Conservation (phyloP, 2,888 invertebrate genomes). For the Caenorhabditis japonica region DNA sequence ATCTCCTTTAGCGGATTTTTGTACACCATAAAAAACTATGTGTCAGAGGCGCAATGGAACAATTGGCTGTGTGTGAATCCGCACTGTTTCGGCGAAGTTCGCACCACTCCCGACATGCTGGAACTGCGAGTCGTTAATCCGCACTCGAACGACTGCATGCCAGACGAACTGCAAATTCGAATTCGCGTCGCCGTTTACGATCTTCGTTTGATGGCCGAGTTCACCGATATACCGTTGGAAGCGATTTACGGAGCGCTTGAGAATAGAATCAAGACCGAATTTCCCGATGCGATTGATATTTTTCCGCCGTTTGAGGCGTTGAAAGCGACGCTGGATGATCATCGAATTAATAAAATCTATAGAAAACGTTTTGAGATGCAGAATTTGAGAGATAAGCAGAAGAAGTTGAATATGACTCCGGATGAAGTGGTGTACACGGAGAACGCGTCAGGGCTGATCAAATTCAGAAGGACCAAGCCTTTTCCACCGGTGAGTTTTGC, state of each 20-base stretch:
- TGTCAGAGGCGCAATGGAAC: slow-evolving; percentile 50
- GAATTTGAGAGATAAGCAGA: slow-evolving; percentile 48
- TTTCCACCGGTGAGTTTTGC: slow-evolving; percentile 59
- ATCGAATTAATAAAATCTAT: slow-evolving; percentile 51
- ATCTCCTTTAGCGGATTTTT: slow-evolving; percentile 53
- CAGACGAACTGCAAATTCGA: slow-evolving; percentile 57
- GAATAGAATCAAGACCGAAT: slow-evolving; percentile 27
- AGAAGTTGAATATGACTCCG: slow-evolving; percentile 49
- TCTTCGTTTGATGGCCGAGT: slow-evolving; percentile 62
- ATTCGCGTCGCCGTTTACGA: slow-evolving; percentile 62
- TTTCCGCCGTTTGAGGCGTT: slow-evolving; percentile 45
- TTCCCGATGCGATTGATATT: slow-evolving; percentile 20
- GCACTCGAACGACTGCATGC: slow-evolving; percentile 37
- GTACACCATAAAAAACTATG: slow-evolving; percentile 54
- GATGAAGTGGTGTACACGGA: slow-evolving; percentile 50
- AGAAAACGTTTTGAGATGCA: slow-evolving; percentile 57
- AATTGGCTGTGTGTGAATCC: slow-evolving; percentile 56
- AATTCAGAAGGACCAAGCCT: slow-evolving; percentile 55
- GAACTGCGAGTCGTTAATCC: slow-evolving; percentile 32
- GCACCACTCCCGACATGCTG: slow-evolving; percentile 47
- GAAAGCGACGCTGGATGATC: slow-evolving; percentile 38
- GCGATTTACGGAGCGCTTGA: slow-evolving; percentile 31
- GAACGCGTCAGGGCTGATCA: slow-evolving; percentile 21
- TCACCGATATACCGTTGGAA: slow-evolving; percentile 54
- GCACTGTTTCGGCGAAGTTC: slow-evolving; percentile 51